Evolutionary conservation across 2,888 invertebrate genomes (phyloP).

Genomic region (Anagyrus pseudococci): DNA sequence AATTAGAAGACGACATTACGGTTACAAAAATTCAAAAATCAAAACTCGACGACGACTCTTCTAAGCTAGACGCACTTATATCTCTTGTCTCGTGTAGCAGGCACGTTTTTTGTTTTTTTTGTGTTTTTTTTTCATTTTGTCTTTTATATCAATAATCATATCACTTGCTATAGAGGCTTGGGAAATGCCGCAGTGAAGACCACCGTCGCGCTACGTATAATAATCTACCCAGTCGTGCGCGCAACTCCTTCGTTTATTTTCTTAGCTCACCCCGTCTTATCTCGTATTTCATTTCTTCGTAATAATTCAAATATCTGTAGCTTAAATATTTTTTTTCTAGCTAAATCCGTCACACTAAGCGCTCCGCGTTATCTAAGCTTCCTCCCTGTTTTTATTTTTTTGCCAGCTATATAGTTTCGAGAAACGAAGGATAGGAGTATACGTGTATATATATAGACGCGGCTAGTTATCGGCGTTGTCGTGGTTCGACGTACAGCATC

Average conservation of each 20-base stretch:
- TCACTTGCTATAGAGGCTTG: conserved; percentile 57
- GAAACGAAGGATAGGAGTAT: conserved; percentile 13
- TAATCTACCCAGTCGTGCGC: conserved; percentile 20
- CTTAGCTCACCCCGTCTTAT: neutral
- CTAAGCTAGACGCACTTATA: conserved; percentile 33
- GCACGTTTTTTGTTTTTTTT: conserved; percentile 60
- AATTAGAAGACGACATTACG: conserved; percentile 24
- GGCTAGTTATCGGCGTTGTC: neutral
- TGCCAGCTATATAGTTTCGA: conserved; percentile 7
- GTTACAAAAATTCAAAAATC: conserved; percentile 8
- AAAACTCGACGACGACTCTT: conserved; percentile 24
- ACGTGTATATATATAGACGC: neutral
- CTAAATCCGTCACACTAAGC: conserved; percentile 13
- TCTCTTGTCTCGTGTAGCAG: conserved; percentile 53
- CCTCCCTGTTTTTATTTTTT: neutral
- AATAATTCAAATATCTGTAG: conserved; percentile 22
- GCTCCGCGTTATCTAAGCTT: conserved; percentile 13
- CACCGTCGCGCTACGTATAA: conserved; percentile 15
- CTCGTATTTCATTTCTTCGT: conserved; percentile 11
- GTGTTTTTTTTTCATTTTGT: too few species aligned
- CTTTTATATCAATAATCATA: conserved; percentile 44
- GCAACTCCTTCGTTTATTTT: conserved; percentile 29
- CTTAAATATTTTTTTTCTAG: conserved; percentile 30
- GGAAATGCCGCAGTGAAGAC: conserved; percentile 40
- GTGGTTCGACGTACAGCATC: neutral